Evolutionary conservation across 1,140 invertebrate species (phyloP).

Genomic region (Brachionus sp.): DNA sequence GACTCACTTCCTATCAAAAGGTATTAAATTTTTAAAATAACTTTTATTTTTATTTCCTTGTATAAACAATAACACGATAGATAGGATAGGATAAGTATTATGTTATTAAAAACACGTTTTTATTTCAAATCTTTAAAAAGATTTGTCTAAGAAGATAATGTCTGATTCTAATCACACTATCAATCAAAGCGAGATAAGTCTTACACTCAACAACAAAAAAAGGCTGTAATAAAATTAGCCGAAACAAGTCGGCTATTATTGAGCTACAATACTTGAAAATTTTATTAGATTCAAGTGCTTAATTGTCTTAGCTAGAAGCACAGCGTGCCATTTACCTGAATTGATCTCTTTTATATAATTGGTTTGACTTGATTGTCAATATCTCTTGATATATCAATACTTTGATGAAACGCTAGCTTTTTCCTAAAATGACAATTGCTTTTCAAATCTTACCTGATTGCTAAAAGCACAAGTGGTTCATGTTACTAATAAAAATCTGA

Average conservation of each 20-base stretch:
- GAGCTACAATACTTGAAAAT: slow-evolving; percentile 11
- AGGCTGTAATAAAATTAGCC: slow-evolving; percentile 23
- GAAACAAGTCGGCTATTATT: not conserved
- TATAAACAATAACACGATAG: slow-evolving; percentile 1
- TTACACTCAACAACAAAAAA: not conserved
- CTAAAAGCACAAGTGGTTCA: not conserved
- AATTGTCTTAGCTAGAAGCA: not conserved
- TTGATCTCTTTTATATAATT: slow-evolving; percentile 19
- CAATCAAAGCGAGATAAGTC: slow-evolving; percentile 39
- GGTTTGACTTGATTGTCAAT: not conserved
- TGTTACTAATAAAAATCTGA: not conserved
- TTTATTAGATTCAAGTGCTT: slow-evolving; percentile 5
- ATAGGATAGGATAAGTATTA: not conserved
- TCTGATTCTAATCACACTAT: slow-evolving; percentile 13
- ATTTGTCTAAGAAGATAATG: slow-evolving; percentile 16
- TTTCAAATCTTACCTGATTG: not conserved
- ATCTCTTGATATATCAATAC: slow-evolving; percentile 11
- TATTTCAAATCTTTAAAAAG: slow-evolving; percentile 27
- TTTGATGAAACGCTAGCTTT: slow-evolving; percentile 1
- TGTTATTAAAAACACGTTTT: not conserved
- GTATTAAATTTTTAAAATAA: slow-evolving; percentile 41
- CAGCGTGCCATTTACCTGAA: slow-evolving; percentile 3
- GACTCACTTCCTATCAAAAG: slow-evolving; percentile 5
- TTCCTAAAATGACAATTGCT: not conserved
- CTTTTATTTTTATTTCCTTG: not conserved